Evolutionary conservation across 2,113 vertebrate genomes (phyloP).

Genomic region (Patagioenas fasciata): DNA sequence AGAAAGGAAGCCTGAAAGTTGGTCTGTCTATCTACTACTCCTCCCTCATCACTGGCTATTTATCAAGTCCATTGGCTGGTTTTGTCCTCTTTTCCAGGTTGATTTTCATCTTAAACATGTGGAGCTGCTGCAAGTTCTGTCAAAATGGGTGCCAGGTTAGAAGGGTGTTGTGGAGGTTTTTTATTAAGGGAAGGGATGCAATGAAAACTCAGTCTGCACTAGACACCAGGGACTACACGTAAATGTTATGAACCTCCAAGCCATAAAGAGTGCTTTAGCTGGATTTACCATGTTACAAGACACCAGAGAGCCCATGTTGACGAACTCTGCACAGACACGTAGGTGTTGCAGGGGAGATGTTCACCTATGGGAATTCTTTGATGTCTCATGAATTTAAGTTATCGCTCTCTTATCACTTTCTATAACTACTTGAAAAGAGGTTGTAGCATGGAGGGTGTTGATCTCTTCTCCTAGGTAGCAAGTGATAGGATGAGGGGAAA

Average conservation of each 20-base stretch:
- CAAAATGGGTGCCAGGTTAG: background rate
- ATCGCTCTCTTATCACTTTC: too few relatives aligned
- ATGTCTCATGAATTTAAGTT: background rate
- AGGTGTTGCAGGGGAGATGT: background rate
- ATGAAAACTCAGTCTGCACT: background rate
- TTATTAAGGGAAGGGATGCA: background rate
- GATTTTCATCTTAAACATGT: background rate
- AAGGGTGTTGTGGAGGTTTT: background rate
- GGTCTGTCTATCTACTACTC: background rate
- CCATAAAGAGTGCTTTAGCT: constrained; percentile 18
- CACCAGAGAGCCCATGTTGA: background rate
- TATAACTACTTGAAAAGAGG: too few relatives aligned
- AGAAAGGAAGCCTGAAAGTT: background rate
- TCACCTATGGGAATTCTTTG: background rate
- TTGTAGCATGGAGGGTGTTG: too few relatives aligned
- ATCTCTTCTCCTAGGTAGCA: too few relatives aligned
- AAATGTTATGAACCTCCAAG: constrained; percentile 7
- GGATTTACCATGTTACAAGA: background rate
- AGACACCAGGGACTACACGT: background rate
- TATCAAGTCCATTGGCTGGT: background rate
- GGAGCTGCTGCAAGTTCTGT: background rate
- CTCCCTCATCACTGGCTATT: background rate
- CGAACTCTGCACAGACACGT: background rate
- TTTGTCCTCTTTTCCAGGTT: background rate
- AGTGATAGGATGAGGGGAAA: too few relatives aligned